Base-by-base conservation (phyloP, 2,888 invertebrate genomes). In the Teleiodes luculella region DNA sequence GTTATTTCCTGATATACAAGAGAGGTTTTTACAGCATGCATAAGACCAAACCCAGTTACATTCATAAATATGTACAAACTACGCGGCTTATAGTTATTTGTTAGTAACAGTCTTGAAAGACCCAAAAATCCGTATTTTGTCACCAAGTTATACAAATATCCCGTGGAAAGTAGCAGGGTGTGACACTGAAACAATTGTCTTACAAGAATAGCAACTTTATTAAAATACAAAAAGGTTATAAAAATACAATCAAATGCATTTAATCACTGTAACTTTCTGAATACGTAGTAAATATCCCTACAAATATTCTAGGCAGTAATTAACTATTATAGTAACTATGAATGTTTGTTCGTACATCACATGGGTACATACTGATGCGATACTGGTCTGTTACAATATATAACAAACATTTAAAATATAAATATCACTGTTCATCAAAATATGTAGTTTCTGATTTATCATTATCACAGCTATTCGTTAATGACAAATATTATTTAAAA, bases 161-260 rank as follows among this genome's bases (percentile, higher is more conserved):
- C 18, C 39, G 39, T 20, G 18, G 18, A 24, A 43, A 20, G 43
- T n/a, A 11, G 11, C n/a, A 13, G n/a, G 4, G 16, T 13, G 4
- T 33, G 20, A 35, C 14, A 46, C 10, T 41, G 31, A 51, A 51
- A 51, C 51, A 41, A 51, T 51, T 61, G 58, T 60, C 24, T 72
- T 80, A 82, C 77, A 84, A 86, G 86, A 86, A 88, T 89, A 88
- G 87, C 83, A 89, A 88, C 86, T 89, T 89, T 89, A 89, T 89
- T 87, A 86, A 87, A 87, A 86, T 86, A 87, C 85, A 88, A 88
- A 86, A 87, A 86, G 80, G 81, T 82, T 88, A 85, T 86, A 87
- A 87, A 86, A 89, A 88, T 89, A 88, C 88, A 88, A 88, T 89
- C 83, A 88, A 88, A 88, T 89, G 88, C 86, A 80, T 80, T 78